phyloP scores from a whole-genome alignment of 1,140 invertebrate species.

The Pygmarrhopalites habei region DNA sequence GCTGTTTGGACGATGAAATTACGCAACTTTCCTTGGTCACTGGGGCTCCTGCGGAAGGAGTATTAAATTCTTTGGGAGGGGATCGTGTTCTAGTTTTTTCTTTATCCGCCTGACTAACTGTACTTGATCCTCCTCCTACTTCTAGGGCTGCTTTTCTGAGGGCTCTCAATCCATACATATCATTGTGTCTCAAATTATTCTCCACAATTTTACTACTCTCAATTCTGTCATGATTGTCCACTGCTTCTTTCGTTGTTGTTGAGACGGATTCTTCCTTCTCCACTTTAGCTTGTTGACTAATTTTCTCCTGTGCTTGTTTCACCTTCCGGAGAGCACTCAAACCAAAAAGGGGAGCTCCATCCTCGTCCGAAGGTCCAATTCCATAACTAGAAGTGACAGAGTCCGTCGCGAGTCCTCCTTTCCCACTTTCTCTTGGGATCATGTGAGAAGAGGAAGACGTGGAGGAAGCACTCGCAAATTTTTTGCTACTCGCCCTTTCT shows the following conservation, averaged over 20 bases:
- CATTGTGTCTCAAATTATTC: constrained; percentile 19
- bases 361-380: constrained; percentile 67
- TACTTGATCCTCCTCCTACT: background rate
- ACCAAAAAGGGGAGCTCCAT: constrained; percentile 66
- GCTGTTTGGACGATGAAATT: too few relatives aligned
- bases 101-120: too few relatives aligned
- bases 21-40: too few relatives aligned
- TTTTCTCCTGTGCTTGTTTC: constrained; percentile 32
- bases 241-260: too few relatives aligned
- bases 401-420: constrained; percentile 45
- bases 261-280: too few relatives aligned
- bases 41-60: too few relatives aligned
- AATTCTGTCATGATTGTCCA: too few relatives aligned
- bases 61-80: too few relatives aligned
- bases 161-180: constrained; percentile 32
- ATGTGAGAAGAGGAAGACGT: too few relatives aligned
- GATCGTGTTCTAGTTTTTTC: too few relatives aligned
- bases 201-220: too few relatives aligned
- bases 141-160: constrained; percentile 23
- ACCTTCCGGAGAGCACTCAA: constrained; percentile 58
- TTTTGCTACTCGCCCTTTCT: background rate
- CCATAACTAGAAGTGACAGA: constrained; percentile 72
- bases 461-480: background rate
- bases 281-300: background rate
- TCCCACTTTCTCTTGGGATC: background rate